phyloP scores from a whole-genome alignment of 2,888 invertebrate species.

The Yponomeuta evonymella region DNA sequence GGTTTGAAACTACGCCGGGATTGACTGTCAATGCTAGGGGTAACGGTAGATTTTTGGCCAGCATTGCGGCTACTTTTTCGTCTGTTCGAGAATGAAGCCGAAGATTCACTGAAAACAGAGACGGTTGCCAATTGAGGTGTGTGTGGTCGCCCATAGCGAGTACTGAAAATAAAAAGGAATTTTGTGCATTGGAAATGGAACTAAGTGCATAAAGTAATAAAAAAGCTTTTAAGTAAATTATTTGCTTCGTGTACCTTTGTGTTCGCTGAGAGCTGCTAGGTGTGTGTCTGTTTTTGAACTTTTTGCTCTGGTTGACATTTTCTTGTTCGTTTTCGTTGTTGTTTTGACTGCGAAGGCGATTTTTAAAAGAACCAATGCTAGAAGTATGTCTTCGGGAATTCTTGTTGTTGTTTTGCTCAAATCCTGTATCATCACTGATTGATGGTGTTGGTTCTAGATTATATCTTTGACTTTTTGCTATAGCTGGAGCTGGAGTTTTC shows the following conservation, averaged over 20 bases:
- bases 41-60: conserved; percentile 58
- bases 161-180: conserved; percentile 59
- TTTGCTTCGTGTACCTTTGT: conserved; percentile 48
- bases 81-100: conserved; percentile 70
- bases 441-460: conserved; percentile 81
- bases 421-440: conserved; percentile 71
- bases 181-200: neutral
- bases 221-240: neutral
- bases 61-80: conserved; percentile 68
- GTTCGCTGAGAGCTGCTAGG: conserved; percentile 42
- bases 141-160: conserved; percentile 65
- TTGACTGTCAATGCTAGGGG: conserved; percentile 56
- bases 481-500: conserved; percentile 84
- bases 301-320: conserved; percentile 53
- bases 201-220: neutral
- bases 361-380: conserved; percentile 73
- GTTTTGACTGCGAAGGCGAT: conserved; percentile 66
- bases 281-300: conserved; percentile 63
- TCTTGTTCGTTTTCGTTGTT: conserved; percentile 57
- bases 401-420: conserved; percentile 56
- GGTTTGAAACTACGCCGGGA: conserved; percentile 82
- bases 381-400: conserved; percentile 73
- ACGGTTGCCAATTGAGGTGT: conserved; percentile 78
- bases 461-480: conserved; percentile 69
- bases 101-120: conserved; percentile 80